Conservation (phyloP, 2,113 vertebrate species). For the Herpetotheres cachinnans region DNA sequence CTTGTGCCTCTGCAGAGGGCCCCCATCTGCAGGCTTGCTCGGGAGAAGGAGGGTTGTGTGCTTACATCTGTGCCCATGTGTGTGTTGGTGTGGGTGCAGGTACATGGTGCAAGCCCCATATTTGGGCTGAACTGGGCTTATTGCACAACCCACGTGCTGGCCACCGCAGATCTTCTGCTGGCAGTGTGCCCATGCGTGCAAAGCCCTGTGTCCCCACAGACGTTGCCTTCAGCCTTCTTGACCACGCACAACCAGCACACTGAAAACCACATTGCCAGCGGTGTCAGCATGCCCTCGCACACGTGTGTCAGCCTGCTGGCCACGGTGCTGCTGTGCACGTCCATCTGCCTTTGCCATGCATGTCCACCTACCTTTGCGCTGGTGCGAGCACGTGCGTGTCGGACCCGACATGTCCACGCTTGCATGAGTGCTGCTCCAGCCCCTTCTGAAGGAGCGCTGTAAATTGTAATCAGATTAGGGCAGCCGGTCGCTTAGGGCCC, state of each 20-base stretch:
- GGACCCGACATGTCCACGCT: background rate
- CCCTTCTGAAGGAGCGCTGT: slow-evolving; percentile 77
- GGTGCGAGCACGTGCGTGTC: background rate
- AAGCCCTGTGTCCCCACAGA: accelerated
- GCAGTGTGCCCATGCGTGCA: accelerated
- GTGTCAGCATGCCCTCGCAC: accelerated
- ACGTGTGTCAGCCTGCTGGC: background rate
- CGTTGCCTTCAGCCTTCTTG: background rate
- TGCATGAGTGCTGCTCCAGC: slow-evolving; percentile 67
- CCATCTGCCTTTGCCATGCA: background rate
- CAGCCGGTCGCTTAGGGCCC: slow-evolving; percentile 79
- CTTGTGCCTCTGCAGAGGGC: background rate
- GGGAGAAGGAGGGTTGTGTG: accelerated
- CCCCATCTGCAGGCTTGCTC: background rate
- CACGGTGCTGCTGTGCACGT: accelerated
- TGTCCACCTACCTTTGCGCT: background rate
- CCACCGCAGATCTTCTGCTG: accelerated
- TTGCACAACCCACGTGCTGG: accelerated
- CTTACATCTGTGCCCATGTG: background rate
- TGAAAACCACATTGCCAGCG: accelerated
- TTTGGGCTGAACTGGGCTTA: background rate
- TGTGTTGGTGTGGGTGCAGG: background rate
- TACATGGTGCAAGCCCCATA: accelerated
- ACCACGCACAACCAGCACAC: accelerated
- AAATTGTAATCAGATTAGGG: slow-evolving; percentile 99